These are phyloP conservation scores for Notospermus geniculatus DNA, from an alignment of 1,140 invertebrate species.

Conservation along the genomic window DNA sequence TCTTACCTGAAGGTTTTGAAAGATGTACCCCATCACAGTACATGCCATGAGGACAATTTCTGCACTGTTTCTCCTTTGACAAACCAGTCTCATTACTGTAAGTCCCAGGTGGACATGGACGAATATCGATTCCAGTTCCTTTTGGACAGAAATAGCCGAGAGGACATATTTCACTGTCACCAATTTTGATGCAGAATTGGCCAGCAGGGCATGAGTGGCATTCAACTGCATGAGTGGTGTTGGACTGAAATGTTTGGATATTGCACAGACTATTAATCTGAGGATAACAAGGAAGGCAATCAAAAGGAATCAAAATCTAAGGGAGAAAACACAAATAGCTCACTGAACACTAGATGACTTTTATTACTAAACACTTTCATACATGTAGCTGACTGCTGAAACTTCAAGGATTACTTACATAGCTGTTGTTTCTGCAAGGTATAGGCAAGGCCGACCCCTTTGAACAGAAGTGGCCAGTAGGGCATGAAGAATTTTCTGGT, in stretches of 20 bases:
- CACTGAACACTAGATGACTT: too few species aligned
- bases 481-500: not conserved
- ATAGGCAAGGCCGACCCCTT: constrained; percentile 33
- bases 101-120: constrained; percentile 47
- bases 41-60: constrained; percentile 42
- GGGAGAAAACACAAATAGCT: too few species aligned
- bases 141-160: constrained; percentile 48
- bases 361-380: too few species aligned
- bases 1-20: constrained; percentile 37
- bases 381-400: too few species aligned
- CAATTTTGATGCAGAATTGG: constrained; percentile 41
- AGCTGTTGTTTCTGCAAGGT: constrained; percentile 44
- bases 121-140: constrained; percentile 45
- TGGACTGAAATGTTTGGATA: too few species aligned
- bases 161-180: constrained; percentile 38
- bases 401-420: constrained; percentile 35
- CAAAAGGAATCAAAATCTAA: too few species aligned
- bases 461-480: constrained; percentile 35
- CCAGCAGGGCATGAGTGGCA: constrained; percentile 47
- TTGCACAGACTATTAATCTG: too few species aligned
- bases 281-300: too few species aligned
- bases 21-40: constrained; percentile 48
- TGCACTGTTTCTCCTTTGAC: constrained; percentile 41
- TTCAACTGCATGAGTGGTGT: constrained; percentile 43
- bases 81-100: constrained; percentile 42